Conservation (phyloP, 2,113 vertebrate species). For the Oreotrochilus melanogaster region DNA sequence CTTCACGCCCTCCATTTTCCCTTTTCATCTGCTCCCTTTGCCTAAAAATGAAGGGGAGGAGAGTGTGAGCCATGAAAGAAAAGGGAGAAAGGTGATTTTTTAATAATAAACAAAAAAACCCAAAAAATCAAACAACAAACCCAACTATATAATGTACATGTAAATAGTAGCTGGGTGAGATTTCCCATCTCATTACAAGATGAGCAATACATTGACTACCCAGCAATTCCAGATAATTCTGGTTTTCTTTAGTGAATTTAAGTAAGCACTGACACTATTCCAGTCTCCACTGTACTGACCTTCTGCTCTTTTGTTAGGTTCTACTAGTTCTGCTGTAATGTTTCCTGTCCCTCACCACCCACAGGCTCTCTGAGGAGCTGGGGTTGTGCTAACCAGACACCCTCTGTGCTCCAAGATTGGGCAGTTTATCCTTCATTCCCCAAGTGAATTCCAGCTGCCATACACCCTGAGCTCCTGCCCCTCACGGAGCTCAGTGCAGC, state of each 20-base stretch:
- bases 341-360: not conserved
- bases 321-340: not conserved
- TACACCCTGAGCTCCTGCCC: not conserved
- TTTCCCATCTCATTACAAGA: not conserved
- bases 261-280: not conserved
- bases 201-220: not conserved
- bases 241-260: not conserved
- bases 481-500: not conserved
- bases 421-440: not conserved
- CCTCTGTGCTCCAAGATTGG: not conserved
- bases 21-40: constrained; percentile 90
- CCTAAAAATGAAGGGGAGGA: constrained; percentile 71
- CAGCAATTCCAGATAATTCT: not conserved
- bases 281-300: not conserved
- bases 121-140: no score
- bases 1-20: constrained; percentile 71
- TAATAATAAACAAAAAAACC: no score
- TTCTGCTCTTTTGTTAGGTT: not conserved
- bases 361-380: not conserved
- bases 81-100: not conserved
- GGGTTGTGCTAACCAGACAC: not conserved
- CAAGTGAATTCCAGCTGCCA: not conserved
- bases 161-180: not conserved
- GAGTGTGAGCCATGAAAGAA: not conserved
- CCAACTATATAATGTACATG: not conserved